Percentiles rank a stretch among this genome's conserved stretches.
Evolutionary conservation across 2,797 vertebrate species (phyloP).

Genomic region (Pseudopleuronectes americanus): DNA sequence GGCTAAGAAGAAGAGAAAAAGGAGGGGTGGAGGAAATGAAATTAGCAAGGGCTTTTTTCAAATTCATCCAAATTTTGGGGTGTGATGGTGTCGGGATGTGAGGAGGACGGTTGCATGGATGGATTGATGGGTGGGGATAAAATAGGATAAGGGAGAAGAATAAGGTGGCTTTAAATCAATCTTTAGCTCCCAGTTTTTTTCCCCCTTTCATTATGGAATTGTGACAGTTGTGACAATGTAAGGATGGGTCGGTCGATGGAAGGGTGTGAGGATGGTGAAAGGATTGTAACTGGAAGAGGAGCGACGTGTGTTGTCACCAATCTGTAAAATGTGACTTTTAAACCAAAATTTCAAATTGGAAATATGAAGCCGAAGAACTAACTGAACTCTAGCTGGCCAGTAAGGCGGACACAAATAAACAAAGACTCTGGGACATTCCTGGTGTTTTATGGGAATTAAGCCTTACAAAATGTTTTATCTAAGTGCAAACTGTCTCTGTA

Average conservation of each 20-base stretch:
- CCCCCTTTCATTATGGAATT: conserved; percentile 44
- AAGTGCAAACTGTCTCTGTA: not conserved
- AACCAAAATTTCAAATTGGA: not conserved
- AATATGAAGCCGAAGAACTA: conserved; percentile 8
- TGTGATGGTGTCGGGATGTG: conserved; percentile 28
- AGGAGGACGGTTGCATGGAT: conserved; percentile 34
- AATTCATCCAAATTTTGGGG: conserved; percentile 48
- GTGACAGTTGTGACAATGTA: conserved; percentile 55
- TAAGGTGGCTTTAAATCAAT: conserved; percentile 52
- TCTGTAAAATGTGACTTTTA: conserved; percentile 15
- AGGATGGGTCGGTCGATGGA: conserved; percentile 14
- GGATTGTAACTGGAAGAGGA: conserved; percentile 7
- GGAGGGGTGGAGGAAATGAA: conserved; percentile 39
- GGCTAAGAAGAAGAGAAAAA: conserved; percentile 49
- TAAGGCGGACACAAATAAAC: not conserved
- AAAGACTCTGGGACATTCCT: not conserved
- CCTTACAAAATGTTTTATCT: not conserved
- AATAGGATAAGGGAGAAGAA: conserved; percentile 53
- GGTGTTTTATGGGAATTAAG: not conserved
- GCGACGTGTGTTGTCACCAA: conserved; percentile 21
- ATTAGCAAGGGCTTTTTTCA: conserved; percentile 43
- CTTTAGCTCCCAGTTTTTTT: conserved; percentile 31
- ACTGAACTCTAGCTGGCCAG: not conserved
- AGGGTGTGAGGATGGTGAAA: conserved; percentile 26
- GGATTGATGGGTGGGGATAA: conserved; percentile 50